Base-by-base conservation (phyloP, 2,888 invertebrate genomes). In the Parnassius orleans region DNA sequence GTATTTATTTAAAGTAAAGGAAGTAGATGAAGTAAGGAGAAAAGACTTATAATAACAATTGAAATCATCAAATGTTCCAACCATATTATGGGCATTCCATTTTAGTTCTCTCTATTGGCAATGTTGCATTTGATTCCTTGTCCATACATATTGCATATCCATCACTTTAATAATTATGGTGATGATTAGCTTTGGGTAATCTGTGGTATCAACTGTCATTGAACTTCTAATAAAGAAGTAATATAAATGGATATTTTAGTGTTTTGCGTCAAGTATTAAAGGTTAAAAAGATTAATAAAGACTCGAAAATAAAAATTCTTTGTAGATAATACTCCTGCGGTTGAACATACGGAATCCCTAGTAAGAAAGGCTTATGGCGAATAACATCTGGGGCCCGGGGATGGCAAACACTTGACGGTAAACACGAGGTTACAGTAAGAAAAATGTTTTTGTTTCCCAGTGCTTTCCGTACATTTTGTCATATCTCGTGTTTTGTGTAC, bases 361-460 rank as follows among this genome's bases (percentile, higher is more conserved):
- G 90, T 90, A 90, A 88, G 88, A 83, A 80, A 78, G 83, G 89
- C 87, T 90, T 90, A 90, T 81, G 77, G 80, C 84, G 86, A 83
- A 88, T 86, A 89, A 87, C 90, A 90, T 89, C 90, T 90, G 90
- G 81, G 90, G 70, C 81, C 79, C 84, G 82, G 73, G 76, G 82
- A 81, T 78, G 82, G 84, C 87, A 90, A 90, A 90, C 88, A 90
- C 81, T 87, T 83, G 81, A 72, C 76, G 77, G 88, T 84, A 88
- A 89, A 89, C 86, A 90, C 80, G 79, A 77, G 81, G 83, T 81
- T 79, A 81, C 76, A 79, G 78, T 77, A 84, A 87, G 88, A 86
- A 87, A 89, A 87, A 87, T 87, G 84, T 82, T 89, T 86, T 88
- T 88, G 84, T 87, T 86, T 83, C 79, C 78, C 77, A 73, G 75